Percentiles rank a stretch among this genome's conserved stretches.
These are phyloP conservation scores for Polypedilum pembai DNA, from an alignment of 1,140 invertebrate species.

Conservation along the genomic window DNA sequence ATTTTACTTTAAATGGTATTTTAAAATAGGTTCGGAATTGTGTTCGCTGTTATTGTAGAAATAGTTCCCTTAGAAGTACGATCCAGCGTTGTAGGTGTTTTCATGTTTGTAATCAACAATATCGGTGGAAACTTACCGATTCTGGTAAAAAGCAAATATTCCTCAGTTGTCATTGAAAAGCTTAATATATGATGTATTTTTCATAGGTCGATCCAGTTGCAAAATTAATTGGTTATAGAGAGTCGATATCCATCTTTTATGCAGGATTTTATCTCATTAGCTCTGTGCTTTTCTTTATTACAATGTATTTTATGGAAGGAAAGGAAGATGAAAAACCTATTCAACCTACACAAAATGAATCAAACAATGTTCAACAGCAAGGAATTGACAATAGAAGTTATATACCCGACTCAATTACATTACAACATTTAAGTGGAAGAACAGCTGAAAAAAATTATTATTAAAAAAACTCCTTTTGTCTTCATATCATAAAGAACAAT, in stretches of 20 bases:
- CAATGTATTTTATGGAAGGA: slow-evolving; percentile 63
- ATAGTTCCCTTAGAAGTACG: slow-evolving; percentile 71
- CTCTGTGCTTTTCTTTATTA: slow-evolving; percentile 60
- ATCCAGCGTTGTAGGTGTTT: slow-evolving; percentile 76
- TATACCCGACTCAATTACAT: neutral
- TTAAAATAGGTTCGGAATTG: slow-evolving; percentile 64
- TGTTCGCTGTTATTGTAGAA: slow-evolving; percentile 81
- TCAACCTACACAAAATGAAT: slow-evolving; percentile 30
- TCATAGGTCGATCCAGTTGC: slow-evolving; percentile 66
- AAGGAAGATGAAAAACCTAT: slow-evolving; percentile 50
- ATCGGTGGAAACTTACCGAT: slow-evolving; percentile 87
- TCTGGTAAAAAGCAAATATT: slow-evolving; percentile 37
- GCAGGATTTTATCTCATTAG: slow-evolving; percentile 77
- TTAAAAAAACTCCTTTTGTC: too few species aligned
- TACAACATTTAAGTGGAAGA: slow-evolving; percentile 10
- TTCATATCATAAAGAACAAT: too few species aligned
- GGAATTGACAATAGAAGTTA: neutral
- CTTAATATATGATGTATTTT: too few species aligned
- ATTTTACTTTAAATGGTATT: too few species aligned
- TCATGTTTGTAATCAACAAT: slow-evolving; percentile 87
- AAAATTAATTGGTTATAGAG: slow-evolving; percentile 68
- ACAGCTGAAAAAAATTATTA: slow-evolving; percentile 17
- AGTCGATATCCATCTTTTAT: slow-evolving; percentile 77
- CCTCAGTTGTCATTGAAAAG: too few species aligned
- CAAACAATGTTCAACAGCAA: slow-evolving; percentile 26